Conservation (phyloP, 2,888 invertebrate genomes). For the Hypercompe scribonia region DNA sequence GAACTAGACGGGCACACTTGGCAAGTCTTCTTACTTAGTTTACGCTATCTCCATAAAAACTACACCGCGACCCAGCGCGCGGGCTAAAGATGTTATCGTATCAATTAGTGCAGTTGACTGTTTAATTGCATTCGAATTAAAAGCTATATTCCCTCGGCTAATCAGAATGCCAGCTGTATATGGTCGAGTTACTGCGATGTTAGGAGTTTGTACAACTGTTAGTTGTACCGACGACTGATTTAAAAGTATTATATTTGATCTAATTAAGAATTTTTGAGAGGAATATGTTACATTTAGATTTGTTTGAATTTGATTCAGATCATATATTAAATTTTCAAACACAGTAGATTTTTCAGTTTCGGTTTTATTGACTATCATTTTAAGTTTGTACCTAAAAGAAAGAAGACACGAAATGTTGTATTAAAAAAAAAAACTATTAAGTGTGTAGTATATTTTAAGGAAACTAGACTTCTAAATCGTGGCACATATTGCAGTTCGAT, state of each 20-base stretch:
- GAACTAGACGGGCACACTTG: constrained; percentile 26
- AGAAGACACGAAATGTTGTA: too few species aligned
- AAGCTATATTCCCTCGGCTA: constrained; percentile 68
- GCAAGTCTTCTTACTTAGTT: constrained; percentile 50
- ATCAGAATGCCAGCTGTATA: constrained; percentile 69
- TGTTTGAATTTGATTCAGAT: too few species aligned
- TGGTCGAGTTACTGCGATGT: constrained; percentile 61
- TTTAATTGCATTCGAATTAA: constrained; percentile 76
- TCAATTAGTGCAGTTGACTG: constrained; percentile 72
- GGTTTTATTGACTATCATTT: too few species aligned
- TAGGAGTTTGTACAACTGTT: constrained; percentile 30
- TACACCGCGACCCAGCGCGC: constrained; percentile 54
- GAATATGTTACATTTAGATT: neutral
- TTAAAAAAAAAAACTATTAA: constrained; percentile 72
- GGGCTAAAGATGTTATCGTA: constrained; percentile 67
- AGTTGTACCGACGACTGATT: constrained; percentile 17
- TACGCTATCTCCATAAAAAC: constrained; percentile 57
- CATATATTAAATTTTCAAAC: too few species aligned
- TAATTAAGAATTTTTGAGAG: neutral
- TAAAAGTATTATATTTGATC: neutral
- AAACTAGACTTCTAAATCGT: constrained; percentile 57
- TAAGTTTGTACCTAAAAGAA: neutral
- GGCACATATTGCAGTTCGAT: constrained; percentile 67
- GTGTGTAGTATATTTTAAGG: constrained; percentile 63
- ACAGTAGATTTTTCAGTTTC: too few species aligned